Evolutionary conservation across 2,113 vertebrate genomes (phyloP), one percentile per base, ranked within the genome.

Genomic region (Benitochromis conjunctus): DNA sequence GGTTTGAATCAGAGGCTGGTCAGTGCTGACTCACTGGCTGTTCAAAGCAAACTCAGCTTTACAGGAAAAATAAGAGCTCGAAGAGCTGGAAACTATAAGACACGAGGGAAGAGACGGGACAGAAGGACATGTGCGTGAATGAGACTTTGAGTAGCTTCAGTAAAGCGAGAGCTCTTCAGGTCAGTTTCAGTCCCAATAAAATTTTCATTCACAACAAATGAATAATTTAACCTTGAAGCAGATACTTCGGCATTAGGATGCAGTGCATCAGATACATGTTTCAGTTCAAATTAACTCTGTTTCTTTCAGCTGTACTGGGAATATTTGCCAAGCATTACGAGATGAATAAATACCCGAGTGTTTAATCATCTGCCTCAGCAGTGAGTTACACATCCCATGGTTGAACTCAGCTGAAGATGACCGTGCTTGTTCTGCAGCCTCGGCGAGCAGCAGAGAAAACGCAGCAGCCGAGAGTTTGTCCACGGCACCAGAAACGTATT

Each of bases 1-100:
- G 38, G 76, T 48, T 29, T 74, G 71, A 87, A 31, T 74, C 58
- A 62, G 54, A 71, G 81, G 64, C 31, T 78, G 79, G 78, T 89
- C 84, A 84, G 77, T 19, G 31, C 2, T 66, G 81, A 84, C 66
- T 86, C 78, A 69, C 51, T 3, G 60, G 19, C 43, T 5, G 9
- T 12, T 48, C 24, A 18, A 71, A 71, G 13, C 4, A 9, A 14
- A 85, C 46, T 48, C n/a, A 53, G 57, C 34, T 88, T 86, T 78
- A 80, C 57, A 24, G n/a, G 55, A 78, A 76, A 71, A 64, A 38
- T 19, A 53, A 38, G 58, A 53, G 26, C 5, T 54, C 24, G 57
- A 60, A 60, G 16, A 62, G 58, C 29, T 19, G 12, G 14, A 53
- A 76, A 80, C 10, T 13, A 7, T 38, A 53, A 38, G 38, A 57